phyloP scores from a whole-genome alignment of 2,113 vertebrate species.

The Thalassarche chlororhynchos region DNA sequence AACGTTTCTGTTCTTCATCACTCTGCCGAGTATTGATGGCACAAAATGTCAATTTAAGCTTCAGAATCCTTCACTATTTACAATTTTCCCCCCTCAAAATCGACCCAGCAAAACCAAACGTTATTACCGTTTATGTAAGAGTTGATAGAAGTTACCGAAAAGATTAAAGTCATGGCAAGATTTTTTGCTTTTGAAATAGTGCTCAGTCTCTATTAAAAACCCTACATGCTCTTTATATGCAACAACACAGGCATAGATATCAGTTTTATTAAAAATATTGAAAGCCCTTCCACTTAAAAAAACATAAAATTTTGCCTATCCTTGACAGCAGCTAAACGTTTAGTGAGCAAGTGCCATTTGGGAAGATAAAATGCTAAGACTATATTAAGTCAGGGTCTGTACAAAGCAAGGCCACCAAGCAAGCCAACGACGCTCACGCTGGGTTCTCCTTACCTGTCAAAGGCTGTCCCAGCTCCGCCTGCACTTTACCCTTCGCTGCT shows the following conservation, averaged over 20 bases:
- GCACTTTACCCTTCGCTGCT: slow-evolving; percentile 92
- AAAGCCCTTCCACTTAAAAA: not conserved
- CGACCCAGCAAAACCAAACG: not conserved
- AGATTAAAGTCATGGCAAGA: not conserved
- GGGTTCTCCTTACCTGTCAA: slow-evolving; percentile 90
- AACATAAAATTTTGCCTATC: slow-evolving; percentile 11
- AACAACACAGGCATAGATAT: too few relatives aligned
- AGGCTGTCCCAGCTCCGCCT: slow-evolving; percentile 90
- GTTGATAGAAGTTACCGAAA: not conserved
- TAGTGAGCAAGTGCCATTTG: not conserved
- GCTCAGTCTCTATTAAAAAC: not conserved
- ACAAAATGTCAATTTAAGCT: not conserved
- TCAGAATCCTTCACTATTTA: not conserved
- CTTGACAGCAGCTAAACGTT: slow-evolving; percentile 33
- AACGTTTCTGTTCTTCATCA: not conserved
- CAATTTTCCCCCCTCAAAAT: not conserved
- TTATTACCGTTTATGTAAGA: not conserved
- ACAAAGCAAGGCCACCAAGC: slow-evolving; percentile 79
- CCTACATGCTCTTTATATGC: not conserved
- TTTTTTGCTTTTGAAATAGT: not conserved
- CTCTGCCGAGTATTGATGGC: not conserved
- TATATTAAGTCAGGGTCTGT: slow-evolving; percentile 11
- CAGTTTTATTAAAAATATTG: not conserved
- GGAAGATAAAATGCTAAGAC: not conserved
- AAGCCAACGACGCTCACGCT: slow-evolving; percentile 64